Evolutionary conservation across 30 jellyfish, hydroid and myxozoan species (phyloP).

Genomic region (Aurelia sp.): DNA sequence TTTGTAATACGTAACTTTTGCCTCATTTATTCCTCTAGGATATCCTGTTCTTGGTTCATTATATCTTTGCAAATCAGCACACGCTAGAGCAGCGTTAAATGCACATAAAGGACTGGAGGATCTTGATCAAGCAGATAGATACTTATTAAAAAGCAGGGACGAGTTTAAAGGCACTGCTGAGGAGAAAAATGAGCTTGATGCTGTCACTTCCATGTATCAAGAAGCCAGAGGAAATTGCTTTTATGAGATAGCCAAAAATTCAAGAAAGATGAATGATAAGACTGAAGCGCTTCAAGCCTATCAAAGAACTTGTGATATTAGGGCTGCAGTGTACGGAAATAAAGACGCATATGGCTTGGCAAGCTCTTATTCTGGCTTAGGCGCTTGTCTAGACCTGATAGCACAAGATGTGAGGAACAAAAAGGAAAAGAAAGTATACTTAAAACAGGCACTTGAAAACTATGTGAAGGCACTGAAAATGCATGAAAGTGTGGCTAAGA

Average conservation of each 20-base stretch:
- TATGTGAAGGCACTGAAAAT: constrained; percentile 8
- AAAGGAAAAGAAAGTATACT: not conserved
- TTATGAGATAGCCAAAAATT: constrained; percentile 7
- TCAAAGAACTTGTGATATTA: not conserved
- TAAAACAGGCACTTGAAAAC: constrained; percentile 22
- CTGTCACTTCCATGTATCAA: constrained; percentile 10
- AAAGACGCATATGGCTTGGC: constrained; percentile 14
- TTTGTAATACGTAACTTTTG: no score
- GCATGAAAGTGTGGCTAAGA: not conserved
- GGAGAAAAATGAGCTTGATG: not conserved
- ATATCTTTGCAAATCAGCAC: constrained; percentile 25
- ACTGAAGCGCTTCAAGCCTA: constrained; percentile 26
- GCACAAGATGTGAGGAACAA: not conserved
- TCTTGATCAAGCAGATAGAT: not conserved
- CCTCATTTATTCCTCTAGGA: no score
- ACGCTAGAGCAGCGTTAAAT: constrained; percentile 1
- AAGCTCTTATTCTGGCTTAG: constrained; percentile 18
- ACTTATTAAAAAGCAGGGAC: not conserved
- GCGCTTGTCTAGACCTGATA: constrained; percentile 4
- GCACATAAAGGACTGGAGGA: constrained; percentile 10
- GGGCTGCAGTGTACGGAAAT: constrained; percentile 1
- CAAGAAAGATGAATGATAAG: not conserved
- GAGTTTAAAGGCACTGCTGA: not conserved
- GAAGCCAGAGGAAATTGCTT: constrained; percentile 28
- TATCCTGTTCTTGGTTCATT: not conserved